Percentiles rank a stretch among this genome's conserved stretches.
Conservation (phyloP, 2,888 invertebrate genomes). For the Thymelicus acteon region DNA sequence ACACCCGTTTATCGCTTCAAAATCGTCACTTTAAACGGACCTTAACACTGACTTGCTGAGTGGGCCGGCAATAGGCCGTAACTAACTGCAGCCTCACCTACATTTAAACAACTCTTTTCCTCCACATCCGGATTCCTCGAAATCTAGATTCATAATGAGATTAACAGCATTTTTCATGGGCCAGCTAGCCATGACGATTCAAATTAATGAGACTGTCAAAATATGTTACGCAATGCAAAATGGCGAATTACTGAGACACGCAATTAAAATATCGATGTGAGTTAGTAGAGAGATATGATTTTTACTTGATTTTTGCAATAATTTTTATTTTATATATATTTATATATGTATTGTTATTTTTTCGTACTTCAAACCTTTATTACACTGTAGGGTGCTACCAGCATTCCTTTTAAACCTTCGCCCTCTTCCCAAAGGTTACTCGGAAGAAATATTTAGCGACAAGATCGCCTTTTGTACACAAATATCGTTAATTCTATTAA, state of each 20-base stretch:
- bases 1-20: slow-evolving; percentile 3
- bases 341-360: no score
- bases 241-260: background rate
- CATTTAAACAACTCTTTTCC: slow-evolving; percentile 16
- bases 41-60: slow-evolving; percentile 1
- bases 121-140: slow-evolving; percentile 18
- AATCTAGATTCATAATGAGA: slow-evolving; percentile 31
- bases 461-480: no score
- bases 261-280: slow-evolving; percentile 15
- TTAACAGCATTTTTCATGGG: slow-evolving; percentile 22
- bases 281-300: no score
- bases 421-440: no score
- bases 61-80: slow-evolving; percentile 8
- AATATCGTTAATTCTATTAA: no score
- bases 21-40: slow-evolving; percentile 1
- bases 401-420: no score
- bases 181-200: slow-evolving; percentile 6
- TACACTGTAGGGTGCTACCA: no score
- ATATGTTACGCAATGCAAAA: slow-evolving; percentile 9
- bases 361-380: no score
- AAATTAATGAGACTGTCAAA: slow-evolving; percentile 16
- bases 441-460: no score
- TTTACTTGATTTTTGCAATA: no score
- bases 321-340: no score
- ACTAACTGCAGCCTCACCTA: slow-evolving; percentile 26